Percentiles rank a stretch among this genome's conserved stretches.
Conservation (phyloP, 2,113 vertebrate genomes). For the Promerops cafer region DNA sequence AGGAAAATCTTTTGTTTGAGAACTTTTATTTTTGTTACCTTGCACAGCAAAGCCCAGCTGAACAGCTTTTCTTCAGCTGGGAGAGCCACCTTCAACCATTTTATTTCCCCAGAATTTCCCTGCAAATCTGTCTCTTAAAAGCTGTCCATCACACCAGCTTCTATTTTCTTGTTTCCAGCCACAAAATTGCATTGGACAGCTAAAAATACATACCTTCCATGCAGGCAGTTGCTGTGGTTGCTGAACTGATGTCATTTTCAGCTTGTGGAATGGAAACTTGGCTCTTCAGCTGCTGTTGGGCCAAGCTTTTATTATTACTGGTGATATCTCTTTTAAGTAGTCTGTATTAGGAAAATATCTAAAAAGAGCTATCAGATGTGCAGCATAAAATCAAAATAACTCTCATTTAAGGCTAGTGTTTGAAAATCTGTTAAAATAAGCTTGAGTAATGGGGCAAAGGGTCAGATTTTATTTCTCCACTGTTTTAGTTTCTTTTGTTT, state of each 20-base stretch:
- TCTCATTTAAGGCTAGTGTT: not conserved
- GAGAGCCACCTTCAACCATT: not conserved
- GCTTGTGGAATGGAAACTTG: not conserved
- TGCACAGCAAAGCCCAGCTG: not conserved
- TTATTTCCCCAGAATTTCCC: not conserved
- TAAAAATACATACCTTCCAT: not conserved
- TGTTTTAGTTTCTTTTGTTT: not conserved
- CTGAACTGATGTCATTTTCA: not conserved
- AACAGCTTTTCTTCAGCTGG: not conserved
- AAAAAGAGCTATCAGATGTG: not conserved
- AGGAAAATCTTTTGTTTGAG: not conserved
- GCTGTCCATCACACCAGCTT: not conserved
- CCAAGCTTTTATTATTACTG: not conserved
- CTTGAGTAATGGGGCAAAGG: not conserved
- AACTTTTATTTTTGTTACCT: not conserved
- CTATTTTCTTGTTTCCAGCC: not conserved
- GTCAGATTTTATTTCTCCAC: not conserved
- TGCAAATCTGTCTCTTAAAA: not conserved
- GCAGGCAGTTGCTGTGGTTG: not conserved
- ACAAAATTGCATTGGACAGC: not conserved
- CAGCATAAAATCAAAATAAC: not conserved
- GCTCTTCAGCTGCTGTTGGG: not conserved
- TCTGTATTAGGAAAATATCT: not conserved
- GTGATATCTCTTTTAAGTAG: not conserved
- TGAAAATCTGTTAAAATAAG: not conserved